Evolutionary conservation across 2,888 invertebrate species (phyloP), one percentile per base, ranked within the genome.

Genomic region (Galeopsomyia nigrocyanea): DNA sequence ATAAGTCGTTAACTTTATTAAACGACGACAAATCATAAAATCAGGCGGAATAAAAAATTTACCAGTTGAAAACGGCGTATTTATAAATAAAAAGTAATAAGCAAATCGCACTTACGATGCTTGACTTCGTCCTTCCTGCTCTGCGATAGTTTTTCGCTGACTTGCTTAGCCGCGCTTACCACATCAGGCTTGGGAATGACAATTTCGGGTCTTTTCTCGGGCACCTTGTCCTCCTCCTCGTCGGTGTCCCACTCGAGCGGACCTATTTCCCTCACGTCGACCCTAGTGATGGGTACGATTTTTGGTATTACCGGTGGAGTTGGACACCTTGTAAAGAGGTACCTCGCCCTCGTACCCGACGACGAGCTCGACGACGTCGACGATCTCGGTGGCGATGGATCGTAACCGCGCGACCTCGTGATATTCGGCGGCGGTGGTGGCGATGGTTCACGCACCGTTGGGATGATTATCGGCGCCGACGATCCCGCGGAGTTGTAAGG

Each of bases 401-500:
- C 0, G 46, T 17, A 16, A 39, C 0, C 71, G 50, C 19, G 73
- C 75, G 9, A 66, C 68, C 1, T 88, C 88, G 72, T 88, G 58
- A 87, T 84, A 58, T 87, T 84, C 0, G 88, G 88, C 17, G 80
- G 78, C 19, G 70, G 68, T 0, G 75, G 26, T 13, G 61, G 26
- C 6, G 75, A 39, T 13, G 13, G 13, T 39, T 39, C 39, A 0
- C 73, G 61, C n/a, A 73, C 75, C n/a, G 71, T 71, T 0, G 88
- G 88, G 72, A 88, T 88, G 58, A 87, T 84, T 60, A 88, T 84
- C 0, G 88, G 88, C 17, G 80, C 78, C 19, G 70, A 68, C 0
- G 75, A 26, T 10, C 58, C 22, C 6, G 75, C 74, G 55, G 81
- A 81, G 3, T 10, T 2, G 1, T 57, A 56, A 1, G 47, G 31